These are phyloP conservation scores for Oreotrochilus melanogaster DNA, from an alignment of 2,113 vertebrate genomes.

Conservation along the genomic window DNA sequence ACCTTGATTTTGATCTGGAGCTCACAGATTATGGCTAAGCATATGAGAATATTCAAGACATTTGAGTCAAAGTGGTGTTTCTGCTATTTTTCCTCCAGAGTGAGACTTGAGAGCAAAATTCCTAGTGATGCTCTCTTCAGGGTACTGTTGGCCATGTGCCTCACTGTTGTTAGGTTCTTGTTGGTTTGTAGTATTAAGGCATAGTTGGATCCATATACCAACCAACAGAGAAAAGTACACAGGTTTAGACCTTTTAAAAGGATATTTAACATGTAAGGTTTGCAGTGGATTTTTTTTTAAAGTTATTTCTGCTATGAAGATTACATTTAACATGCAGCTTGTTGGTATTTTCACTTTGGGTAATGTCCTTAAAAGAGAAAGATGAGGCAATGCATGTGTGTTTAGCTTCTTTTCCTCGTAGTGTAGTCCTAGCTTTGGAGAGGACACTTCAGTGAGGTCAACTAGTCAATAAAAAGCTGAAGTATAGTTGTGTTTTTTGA, in stretches of 20 bases:
- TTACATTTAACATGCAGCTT: not conserved
- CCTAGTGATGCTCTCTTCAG: fast-evolving
- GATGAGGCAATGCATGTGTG: not conserved
- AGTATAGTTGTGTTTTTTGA: not conserved
- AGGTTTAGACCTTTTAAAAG: not conserved
- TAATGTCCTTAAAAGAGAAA: not conserved
- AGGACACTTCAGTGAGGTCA: not conserved
- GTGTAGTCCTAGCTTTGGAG: not conserved
- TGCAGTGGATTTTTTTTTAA: not conserved
- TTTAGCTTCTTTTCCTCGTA: not conserved
- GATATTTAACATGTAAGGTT: not conserved
- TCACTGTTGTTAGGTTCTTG: not conserved
- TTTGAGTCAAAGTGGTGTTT: not conserved
- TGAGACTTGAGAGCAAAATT: not conserved
- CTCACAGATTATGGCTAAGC: not conserved
- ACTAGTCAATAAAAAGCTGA: not conserved
- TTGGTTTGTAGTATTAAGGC: not conserved
- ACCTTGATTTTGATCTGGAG: not conserved
- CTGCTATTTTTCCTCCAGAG: not conserved
- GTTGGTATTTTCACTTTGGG: not conserved
- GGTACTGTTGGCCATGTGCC: fast-evolving
- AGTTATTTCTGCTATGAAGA: not conserved
- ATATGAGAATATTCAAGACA: not conserved
- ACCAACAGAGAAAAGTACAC: not conserved
- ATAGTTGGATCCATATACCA: not conserved